phyloP scores from a whole-genome alignment of 2,888 invertebrate species.

The Caenorhabditis imperialis region DNA sequence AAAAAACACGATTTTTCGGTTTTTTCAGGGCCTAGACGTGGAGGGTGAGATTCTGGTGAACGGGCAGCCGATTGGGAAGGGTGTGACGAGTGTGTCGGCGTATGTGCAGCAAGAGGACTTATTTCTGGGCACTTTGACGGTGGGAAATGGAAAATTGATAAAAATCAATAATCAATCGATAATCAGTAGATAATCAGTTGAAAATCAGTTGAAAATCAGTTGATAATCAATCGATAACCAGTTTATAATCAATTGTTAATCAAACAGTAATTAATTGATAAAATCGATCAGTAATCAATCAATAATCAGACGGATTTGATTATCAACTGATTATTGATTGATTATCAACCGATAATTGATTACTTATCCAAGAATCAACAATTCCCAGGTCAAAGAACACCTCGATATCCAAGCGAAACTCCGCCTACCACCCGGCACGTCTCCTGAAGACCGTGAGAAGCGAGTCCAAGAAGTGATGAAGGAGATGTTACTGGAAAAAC shows the following conservation, averaged over 20 bases:
- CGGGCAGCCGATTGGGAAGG: slow-evolving; percentile 60
- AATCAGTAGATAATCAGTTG: no score
- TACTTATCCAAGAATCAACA: not conserved
- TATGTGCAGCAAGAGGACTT: slow-evolving; percentile 75
- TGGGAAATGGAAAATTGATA: no score
- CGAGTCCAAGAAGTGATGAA: slow-evolving; percentile 85
- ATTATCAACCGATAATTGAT: no score
- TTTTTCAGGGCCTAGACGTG: slow-evolving; percentile 54
- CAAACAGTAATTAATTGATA: no score
- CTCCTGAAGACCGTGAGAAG: slow-evolving; percentile 84
- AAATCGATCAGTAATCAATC: no score
- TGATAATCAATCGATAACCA: no score
- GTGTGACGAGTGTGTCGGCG: slow-evolving; percentile 78
- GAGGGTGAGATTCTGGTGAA: slow-evolving; percentile 67
- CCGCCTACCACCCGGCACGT: slow-evolving; percentile 84
- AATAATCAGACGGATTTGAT: no score
- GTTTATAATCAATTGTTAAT: no score
- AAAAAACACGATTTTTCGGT: no score
- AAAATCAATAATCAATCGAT: no score
- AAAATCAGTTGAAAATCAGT: no score
- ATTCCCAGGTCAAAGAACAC: slow-evolving; percentile 69
- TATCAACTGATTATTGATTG: no score
- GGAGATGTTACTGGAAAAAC: slow-evolving; percentile 89
- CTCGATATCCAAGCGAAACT: slow-evolving; percentile 82
- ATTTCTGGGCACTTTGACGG: slow-evolving; percentile 68